These are phyloP conservation scores for Nestor notabilis DNA, from an alignment of 2,113 vertebrate genomes.

Conservation along the genomic window DNA sequence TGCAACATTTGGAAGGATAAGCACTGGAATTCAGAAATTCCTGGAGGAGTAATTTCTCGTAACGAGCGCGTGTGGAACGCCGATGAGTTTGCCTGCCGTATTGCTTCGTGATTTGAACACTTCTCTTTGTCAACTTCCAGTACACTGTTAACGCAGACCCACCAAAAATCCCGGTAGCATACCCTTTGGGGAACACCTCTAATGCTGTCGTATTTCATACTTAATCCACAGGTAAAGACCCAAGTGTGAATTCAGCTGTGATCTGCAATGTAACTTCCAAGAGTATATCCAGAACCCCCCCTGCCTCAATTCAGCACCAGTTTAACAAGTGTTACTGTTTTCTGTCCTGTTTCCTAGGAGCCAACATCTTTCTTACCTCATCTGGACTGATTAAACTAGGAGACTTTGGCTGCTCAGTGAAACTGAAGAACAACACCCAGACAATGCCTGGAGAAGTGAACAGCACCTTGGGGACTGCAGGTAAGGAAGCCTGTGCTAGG, in stretches of 20 bases:
- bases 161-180: neutral
- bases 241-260: neutral
- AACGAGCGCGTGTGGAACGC: neutral
- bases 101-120: neutral
- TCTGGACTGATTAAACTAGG: slow-evolving; percentile 96
- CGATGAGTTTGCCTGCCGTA: neutral
- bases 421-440: slow-evolving; percentile 96
- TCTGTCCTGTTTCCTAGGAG: slow-evolving; percentile 77
- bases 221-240: neutral
- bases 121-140: neutral
- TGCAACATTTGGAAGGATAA: neutral
- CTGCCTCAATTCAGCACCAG: neutral
- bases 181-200: neutral
- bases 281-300: neutral
- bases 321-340: neutral
- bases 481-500: slow-evolving; percentile 65
- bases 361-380: slow-evolving; percentile 98
- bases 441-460: slow-evolving; percentile 99
- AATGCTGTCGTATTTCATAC: neutral
- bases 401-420: slow-evolving; percentile 98
- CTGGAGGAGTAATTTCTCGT: neutral
- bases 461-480: slow-evolving; percentile 97
- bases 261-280: neutral
- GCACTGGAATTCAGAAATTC: neutral
- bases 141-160: neutral